Evolutionary conservation across 2,797 vertebrate genomes (phyloP).

Genomic region (Synaphobranchus kaupii): DNA sequence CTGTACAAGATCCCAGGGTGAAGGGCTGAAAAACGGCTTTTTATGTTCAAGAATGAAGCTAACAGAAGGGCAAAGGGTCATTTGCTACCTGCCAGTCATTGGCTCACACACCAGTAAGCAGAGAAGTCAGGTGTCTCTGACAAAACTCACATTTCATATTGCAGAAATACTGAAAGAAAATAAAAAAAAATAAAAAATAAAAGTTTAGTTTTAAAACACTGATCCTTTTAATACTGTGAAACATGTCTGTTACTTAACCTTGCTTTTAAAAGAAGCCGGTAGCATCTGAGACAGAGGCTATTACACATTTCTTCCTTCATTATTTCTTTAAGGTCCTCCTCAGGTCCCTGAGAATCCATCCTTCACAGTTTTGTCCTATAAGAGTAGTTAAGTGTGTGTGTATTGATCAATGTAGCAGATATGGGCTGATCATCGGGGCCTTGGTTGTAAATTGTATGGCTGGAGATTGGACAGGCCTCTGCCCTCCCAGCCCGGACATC

Average conservation of each 20-base stretch:
- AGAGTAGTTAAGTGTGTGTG: too few species aligned
- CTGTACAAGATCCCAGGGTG: not conserved
- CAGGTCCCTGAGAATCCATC: not conserved
- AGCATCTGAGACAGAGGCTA: conserved; percentile 9
- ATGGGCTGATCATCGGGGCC: too few species aligned
- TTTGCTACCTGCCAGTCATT: conserved; percentile 1
- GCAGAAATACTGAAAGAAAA: not conserved
- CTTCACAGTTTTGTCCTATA: too few species aligned
- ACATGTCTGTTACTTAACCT: not conserved
- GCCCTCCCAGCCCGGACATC: too few species aligned
- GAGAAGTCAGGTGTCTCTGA: not conserved
- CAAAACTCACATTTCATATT: not conserved
- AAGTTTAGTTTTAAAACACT: not conserved
- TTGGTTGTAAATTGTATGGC: too few species aligned
- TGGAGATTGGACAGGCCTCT: too few species aligned
- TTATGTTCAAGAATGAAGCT: not conserved
- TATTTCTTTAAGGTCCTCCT: not conserved
- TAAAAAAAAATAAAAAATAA: not conserved
- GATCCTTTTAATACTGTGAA: not conserved
- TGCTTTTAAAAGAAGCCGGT: conserved; percentile 26
- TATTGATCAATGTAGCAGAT: too few species aligned
- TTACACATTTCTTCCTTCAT: not conserved
- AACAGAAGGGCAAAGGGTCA: not conserved
- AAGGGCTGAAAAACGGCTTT: not conserved
- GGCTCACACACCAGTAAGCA: conserved; percentile 19